A percentile compares a stretch with the other conserved stretches of the same genome.
These are phyloP conservation scores for Nansenia antarctica DNA, from an alignment of 2,113 vertebrate genomes.

Conservation along the genomic window DNA sequence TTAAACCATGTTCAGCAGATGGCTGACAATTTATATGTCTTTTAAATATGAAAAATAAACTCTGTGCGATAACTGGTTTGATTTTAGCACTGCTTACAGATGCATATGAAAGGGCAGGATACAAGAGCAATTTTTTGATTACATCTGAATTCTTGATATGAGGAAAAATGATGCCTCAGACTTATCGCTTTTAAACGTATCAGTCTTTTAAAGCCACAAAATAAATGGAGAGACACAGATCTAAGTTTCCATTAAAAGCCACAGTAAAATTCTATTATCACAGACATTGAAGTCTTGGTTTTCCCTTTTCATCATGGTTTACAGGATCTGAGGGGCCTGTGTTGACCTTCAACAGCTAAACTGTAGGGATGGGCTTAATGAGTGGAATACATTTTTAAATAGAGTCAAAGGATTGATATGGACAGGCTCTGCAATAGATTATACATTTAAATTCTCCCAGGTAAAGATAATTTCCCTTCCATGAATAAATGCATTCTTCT, in stretches of 20 bases:
- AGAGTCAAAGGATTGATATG: background rate
- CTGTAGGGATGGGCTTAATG: background rate
- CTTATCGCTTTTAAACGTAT: background rate
- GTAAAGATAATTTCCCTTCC: background rate
- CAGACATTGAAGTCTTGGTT: background rate
- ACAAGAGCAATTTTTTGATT: slow-evolving; percentile 6
- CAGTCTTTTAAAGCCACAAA: background rate
- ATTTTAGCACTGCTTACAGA: background rate
- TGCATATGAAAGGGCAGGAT: background rate
- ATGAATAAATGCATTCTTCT: background rate
- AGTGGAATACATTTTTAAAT: background rate
- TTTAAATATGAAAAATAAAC: slow-evolving; percentile 6
- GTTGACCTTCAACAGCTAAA: background rate
- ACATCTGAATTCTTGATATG: background rate
- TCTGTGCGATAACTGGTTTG: background rate
- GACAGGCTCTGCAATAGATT: no score
- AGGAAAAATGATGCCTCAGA: background rate
- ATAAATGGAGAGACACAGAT: background rate
- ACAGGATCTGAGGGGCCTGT: background rate
- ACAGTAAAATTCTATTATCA: background rate
- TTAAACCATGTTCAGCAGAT: background rate
- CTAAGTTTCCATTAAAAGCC: background rate
- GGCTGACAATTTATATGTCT: background rate
- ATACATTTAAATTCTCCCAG: background rate
- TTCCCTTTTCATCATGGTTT: background rate